Evolutionary conservation across 2,797 vertebrate genomes (phyloP).

Genomic region (Lacerta viridis): DNA sequence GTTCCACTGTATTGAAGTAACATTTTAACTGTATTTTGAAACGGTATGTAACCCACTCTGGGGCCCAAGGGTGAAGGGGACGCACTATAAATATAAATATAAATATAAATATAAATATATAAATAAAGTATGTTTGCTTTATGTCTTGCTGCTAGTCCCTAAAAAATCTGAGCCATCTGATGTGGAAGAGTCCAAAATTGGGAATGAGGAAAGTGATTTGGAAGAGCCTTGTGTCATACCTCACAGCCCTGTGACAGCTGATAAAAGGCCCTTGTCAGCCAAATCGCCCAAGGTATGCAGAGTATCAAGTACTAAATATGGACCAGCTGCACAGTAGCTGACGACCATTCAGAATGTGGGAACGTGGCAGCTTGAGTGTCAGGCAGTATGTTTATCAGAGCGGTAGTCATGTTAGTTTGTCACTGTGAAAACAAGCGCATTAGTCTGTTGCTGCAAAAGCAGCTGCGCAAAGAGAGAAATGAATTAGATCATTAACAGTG

Average conservation of each 20-base stretch:
- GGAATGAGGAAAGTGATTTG: conserved; percentile 93
- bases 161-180: conserved; percentile 94
- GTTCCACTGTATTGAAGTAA: no score
- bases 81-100: no score
- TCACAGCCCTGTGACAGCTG: conserved; percentile 87
- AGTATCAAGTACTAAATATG: conserved; percentile 20
- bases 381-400: background rate
- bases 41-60: no score
- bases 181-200: conserved; percentile 93
- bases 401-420: no score
- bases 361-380: background rate
- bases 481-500: no score
- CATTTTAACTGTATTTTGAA: no score
- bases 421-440: no score
- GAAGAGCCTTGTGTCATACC: conserved; percentile 89
- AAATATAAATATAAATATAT: no score
- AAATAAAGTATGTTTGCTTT: background rate
- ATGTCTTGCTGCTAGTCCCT: conserved; percentile 82
- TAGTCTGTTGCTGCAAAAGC: no score
- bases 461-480: no score
- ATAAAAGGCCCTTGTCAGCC: conserved; percentile 88
- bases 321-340: background rate
- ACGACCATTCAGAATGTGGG: background rate
- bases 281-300: conserved; percentile 89
- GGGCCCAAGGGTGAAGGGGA: no score